Base-by-base conservation (phyloP, 2,113 vertebrate species). In the Saimiri boliviensis region DNA sequence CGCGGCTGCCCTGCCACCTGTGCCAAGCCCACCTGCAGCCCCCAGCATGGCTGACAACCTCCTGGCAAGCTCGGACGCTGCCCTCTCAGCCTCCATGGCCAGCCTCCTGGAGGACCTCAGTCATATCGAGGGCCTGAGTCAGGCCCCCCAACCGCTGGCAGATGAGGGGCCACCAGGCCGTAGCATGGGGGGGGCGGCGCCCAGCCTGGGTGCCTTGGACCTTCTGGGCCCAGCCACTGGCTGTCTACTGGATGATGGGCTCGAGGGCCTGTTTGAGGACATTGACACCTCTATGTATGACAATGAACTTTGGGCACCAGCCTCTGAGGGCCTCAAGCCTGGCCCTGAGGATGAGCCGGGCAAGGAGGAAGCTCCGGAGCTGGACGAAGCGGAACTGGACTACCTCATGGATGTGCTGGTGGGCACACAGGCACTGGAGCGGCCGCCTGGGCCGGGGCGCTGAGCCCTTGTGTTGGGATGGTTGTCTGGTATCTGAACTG, bases 201-300 rank as follows among this genome's bases (percentile, higher is more conserved):
- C 97, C 11, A 81, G 58, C 81, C 86, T 96, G 66, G 93, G 79
- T 11, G 79, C 97, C 52, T 93, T 98, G 97, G 98, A 98, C 66
- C 60, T 98, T 16, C 42, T 98, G 9, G 96, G 96, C 90, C 97
- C 98, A 0, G 94, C 96, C 90, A 93, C 96, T 8, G 81, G 96
- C 91, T 98, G 97, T 97, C 97, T 98, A n/a, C 86, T 98, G 74
- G 98, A 98, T 14, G 98, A 98, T 49, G 94, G 98, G 56, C 89
- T 98, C 0, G 98, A 98, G 95, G 98, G 96, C 20, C 89, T 98
- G 37, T 99, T 99, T 85, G 98, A 98, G 80, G 98, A 98, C 92
- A 98, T 98, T 2, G 98, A 98, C 93, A 98, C 98, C 16, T 98
- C 98, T 76, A 98, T 98, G 98, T 98, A 98, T 8, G 98, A 98